Percentiles rank a stretch among this genome's conserved stretches.
Evolutionary conservation across 2,113 vertebrate genomes (phyloP).

Genomic region (Callithrix jacchus): DNA sequence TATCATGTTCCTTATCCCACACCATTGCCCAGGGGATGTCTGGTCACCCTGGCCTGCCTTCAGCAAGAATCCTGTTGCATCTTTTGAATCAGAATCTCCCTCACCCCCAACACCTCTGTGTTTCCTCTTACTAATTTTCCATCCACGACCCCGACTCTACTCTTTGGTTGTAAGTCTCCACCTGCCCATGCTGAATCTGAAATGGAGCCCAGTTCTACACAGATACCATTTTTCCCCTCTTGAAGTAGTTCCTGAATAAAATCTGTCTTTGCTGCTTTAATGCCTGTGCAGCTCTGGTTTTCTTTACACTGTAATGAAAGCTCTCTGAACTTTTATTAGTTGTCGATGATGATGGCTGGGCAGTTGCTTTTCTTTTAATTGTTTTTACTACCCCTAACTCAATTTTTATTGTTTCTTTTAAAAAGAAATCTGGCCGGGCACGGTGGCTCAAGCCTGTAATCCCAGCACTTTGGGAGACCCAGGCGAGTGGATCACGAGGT

Average conservation of each 20-base stretch:
- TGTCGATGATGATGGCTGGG: neutral
- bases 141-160: no score
- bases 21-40: accelerated
- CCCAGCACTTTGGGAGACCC: no score
- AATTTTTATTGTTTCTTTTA: constrained; percentile 33
- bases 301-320: neutral
- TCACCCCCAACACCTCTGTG: neutral
- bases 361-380: neutral
- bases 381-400: constrained; percentile 8
- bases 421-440: constrained; percentile 1
- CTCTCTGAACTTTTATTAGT: neutral
- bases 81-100: neutral
- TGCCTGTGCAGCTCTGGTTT: neutral
- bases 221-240: neutral
- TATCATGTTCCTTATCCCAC: neutral
- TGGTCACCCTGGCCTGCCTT: neutral
- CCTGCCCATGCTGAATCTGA: neutral
- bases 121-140: neutral
- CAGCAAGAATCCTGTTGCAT: neutral
- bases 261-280: neutral
- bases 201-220: neutral
- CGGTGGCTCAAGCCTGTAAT: no score
- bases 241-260: neutral
- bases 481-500: no score
- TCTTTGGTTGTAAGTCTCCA: neutral